phyloP scores from a whole-genome alignment of 1,140 invertebrate genomes.

The Batillaria attramentaria region DNA sequence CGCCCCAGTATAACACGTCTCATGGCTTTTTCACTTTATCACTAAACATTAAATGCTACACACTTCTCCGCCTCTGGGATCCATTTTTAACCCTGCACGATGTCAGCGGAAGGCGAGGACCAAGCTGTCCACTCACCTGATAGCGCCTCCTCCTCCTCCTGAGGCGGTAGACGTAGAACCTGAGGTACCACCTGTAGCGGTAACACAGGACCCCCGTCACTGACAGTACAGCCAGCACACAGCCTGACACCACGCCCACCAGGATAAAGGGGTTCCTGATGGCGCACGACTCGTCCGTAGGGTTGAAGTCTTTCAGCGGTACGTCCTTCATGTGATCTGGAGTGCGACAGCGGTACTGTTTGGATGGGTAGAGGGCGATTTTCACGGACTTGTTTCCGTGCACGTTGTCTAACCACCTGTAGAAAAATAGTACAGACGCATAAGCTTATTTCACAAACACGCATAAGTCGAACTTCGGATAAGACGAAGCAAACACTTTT shows the following conservation, averaged over 20 bases:
- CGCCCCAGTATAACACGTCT: no score
- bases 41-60: no score
- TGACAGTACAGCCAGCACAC: not conserved
- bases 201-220: not conserved
- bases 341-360: slow-evolving; percentile 22
- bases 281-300: slow-evolving; percentile 17
- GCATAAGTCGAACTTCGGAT: no score
- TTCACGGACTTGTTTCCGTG: not conserved
- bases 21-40: no score
- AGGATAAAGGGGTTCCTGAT: slow-evolving; percentile 7
- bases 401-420: slow-evolving; percentile 24
- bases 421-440: not conserved
- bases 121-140: no score
- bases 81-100: no score
- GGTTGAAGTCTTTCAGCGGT: slow-evolving; percentile 1
- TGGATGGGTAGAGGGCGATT: not conserved
- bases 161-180: slow-evolving; percentile 23
- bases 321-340: slow-evolving; percentile 3
- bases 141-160: slow-evolving; percentile 15
- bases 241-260: slow-evolving; percentile 1
- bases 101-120: no score
- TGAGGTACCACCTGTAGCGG: slow-evolving; percentile 22
- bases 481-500: no score
- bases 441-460: no score
- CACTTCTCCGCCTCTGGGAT: no score